Evolutionary conservation across 2,113 vertebrate species (phyloP).

Genomic region (Pseudorasbora parva): DNA sequence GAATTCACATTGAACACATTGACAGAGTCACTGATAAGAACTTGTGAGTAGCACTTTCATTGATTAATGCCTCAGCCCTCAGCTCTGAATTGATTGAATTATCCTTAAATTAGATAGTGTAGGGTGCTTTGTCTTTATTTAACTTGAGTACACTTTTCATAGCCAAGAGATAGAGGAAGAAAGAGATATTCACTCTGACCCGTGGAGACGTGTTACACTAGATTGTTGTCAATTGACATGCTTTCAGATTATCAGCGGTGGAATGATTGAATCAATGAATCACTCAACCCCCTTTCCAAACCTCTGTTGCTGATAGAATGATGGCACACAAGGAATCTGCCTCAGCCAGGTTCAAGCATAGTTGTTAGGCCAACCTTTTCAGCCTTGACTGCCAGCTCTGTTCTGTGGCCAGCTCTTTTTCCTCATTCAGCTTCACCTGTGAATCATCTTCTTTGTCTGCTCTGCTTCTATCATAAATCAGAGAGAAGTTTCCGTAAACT

Average conservation of each 20-base stretch:
- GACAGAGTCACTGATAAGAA: constrained; percentile 10
- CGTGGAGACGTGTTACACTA: constrained; percentile 15
- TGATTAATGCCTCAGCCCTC: constrained; percentile 45
- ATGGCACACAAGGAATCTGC: constrained; percentile 26
- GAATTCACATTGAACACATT: background rate
- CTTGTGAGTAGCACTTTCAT: constrained; percentile 24
- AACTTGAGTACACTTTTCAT: constrained; percentile 12
- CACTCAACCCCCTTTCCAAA: constrained; percentile 33
- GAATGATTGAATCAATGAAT: constrained; percentile 44
- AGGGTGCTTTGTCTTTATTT: constrained; percentile 11
- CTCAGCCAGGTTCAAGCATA: constrained; percentile 4
- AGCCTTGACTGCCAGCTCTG: constrained; percentile 14
- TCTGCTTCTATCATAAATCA: constrained; percentile 45
- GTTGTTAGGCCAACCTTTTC: constrained; percentile 8
- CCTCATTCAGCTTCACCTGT: constrained; percentile 29
- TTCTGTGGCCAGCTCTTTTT: constrained; percentile 34
- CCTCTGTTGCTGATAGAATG: constrained; percentile 29
- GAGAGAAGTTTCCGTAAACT: constrained; percentile 35
- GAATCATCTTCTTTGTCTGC: constrained; percentile 30
- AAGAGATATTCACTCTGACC: constrained; percentile 23
- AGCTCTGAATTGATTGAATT: constrained; percentile 41
- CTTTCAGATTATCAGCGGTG: constrained; percentile 38
- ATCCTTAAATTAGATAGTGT: background rate
- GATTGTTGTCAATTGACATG: constrained; percentile 26
- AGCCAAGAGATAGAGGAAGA: background rate